Conservation (phyloP, 35 echinoderm and acorn worm species). For the Strongylocentrotus purpuratus region DNA sequence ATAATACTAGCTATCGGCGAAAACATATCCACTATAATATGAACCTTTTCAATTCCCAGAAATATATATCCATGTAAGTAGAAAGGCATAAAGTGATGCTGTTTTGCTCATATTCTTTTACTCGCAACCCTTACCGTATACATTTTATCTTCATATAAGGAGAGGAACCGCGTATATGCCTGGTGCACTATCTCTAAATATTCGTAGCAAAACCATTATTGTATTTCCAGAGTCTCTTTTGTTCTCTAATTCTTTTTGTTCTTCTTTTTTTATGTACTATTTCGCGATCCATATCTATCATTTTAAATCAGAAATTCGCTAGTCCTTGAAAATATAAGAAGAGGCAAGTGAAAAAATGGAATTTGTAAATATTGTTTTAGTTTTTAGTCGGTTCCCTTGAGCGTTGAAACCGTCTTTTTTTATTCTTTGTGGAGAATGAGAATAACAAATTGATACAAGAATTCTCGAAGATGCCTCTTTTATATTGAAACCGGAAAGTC, state of each 20-base stretch:
- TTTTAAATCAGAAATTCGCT: background rate
- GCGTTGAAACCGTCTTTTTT: background rate
- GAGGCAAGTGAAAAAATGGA: background rate
- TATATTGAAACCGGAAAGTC: background rate
- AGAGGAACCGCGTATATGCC: too few relatives aligned
- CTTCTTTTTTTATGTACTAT: too few relatives aligned
- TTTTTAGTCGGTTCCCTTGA: background rate
- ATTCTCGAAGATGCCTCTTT: background rate
- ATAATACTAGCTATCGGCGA: too few relatives aligned
- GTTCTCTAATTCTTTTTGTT: background rate
- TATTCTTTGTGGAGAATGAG: background rate
- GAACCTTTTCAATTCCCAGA: too few relatives aligned
- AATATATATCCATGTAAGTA: too few relatives aligned
- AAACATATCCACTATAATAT: too few relatives aligned
- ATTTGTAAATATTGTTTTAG: background rate
- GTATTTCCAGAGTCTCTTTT: background rate
- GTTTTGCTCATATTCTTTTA: too few relatives aligned
- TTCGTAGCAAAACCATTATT: too few relatives aligned
- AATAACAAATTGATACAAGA: background rate
- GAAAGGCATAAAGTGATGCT: too few relatives aligned
- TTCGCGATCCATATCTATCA: background rate
- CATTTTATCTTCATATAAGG: too few relatives aligned
- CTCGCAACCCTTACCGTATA: too few relatives aligned
- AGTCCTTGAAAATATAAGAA: background rate
- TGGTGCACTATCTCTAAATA: too few relatives aligned